Evolutionary conservation across 2,888 invertebrate genomes (phyloP).

Genomic region (Timema cristinae): DNA sequence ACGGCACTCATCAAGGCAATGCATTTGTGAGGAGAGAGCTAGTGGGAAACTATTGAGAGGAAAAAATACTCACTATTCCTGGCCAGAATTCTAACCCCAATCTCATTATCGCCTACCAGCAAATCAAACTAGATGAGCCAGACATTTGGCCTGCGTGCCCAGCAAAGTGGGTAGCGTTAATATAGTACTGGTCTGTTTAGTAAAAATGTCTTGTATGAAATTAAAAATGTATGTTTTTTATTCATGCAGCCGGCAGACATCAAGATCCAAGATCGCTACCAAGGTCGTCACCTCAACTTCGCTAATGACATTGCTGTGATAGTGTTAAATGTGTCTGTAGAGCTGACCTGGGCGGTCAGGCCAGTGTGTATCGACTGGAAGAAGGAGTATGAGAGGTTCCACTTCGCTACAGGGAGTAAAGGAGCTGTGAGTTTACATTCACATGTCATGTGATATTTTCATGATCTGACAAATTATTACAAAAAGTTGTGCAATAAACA

Average conservation of each 20-base stretch:
- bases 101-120: no score
- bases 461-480: no score
- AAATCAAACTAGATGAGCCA: neutral
- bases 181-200: no score
- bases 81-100: no score
- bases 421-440: constrained; percentile 36
- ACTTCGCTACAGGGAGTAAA: constrained; percentile 36
- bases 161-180: no score
- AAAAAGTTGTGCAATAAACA: no score
- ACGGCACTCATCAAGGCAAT: no score
- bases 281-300: constrained; percentile 35
- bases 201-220: neutral
- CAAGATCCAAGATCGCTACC: constrained; percentile 32
- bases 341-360: constrained; percentile 33
- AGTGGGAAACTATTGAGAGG: no score
- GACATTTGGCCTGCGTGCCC: no score
- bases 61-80: neutral
- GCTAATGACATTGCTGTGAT: constrained; percentile 36
- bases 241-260: constrained; percentile 25
- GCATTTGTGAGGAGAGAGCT: no score
- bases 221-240: neutral
- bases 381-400: constrained; percentile 28
- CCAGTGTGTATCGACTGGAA: constrained; percentile 37
- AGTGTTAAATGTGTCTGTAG: constrained; percentile 32
- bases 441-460: no score